Evolutionary conservation across 1,140 invertebrate species (phyloP), one percentile per base, ranked within the genome.

Genomic region (Maconellicoccus hirsutus): DNA sequence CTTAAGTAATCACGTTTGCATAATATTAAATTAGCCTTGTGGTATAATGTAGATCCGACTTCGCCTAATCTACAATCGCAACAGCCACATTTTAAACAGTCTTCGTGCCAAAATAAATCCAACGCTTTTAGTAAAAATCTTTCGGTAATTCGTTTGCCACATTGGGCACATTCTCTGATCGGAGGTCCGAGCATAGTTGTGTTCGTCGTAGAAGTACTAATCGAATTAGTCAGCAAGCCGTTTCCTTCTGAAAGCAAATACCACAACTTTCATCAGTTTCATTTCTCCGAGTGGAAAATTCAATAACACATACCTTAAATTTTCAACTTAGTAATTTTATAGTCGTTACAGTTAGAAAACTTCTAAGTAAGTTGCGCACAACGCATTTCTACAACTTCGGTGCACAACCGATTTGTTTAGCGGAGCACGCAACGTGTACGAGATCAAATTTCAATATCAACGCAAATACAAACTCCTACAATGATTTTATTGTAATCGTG

Each of bases 1-100:
- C 95, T 95, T 76, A 98, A 86, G 83, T 98, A 98, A 81, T 98
- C 96, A 79, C 94, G 86, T 82, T 94, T 92, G 86, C 96, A 98
- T n/a, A 98, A 85, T 77, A 98, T 93, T 33, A 98, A 86, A 80
- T 98, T 97, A 52, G 94, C 95, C 80, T 95, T 95, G 33, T 93
- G 94, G 81, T 95, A 98, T 7, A 98, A 86, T 0, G 94, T 96
- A 59, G 94, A 96, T 26, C 96, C 95, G n/a, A 98, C 94, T 81
- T 98, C 96, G 14, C 95, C 96, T 59, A 98, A 85, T 66, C 95
- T 84, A 81, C 94, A 98, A 80, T 98, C 93, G 81, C 95, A 98
- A 82, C 94, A 97, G 71, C 93, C 92, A 79, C 96, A 98, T 81
- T 98, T 98, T 8, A 98, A 85, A 80, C 96, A 98, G 81, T 98